phyloP scores from a whole-genome alignment of 1,140 invertebrate genomes.

The Bombus balteatus region DNA sequence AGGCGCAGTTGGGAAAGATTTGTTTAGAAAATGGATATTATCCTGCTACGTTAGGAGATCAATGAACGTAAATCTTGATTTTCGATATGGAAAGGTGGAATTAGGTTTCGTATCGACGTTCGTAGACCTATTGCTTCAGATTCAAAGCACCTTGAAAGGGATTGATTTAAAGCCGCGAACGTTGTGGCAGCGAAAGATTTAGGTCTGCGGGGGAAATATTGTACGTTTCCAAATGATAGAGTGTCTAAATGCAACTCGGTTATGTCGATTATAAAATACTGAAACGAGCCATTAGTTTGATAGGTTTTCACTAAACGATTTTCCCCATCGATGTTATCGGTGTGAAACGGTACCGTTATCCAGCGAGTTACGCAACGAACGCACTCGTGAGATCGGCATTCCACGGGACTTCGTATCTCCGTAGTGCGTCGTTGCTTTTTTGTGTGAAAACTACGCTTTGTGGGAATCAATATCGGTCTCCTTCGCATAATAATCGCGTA shows the following conservation, averaged over 20 bases:
- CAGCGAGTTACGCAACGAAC: slow-evolving; percentile 24
- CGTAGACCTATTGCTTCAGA: no score
- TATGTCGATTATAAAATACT: not conserved
- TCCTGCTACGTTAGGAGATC: not conserved
- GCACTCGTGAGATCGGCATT: slow-evolving; percentile 28
- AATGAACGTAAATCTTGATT: slow-evolving; percentile 3
- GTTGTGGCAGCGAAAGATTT: not conserved
- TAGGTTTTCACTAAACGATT: slow-evolving; percentile 9
- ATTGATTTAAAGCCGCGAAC: not conserved
- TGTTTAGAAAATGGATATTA: not conserved
- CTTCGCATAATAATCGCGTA: not conserved
- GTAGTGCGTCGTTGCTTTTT: not conserved
- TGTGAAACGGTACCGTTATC: slow-evolving; percentile 38
- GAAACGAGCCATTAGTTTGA: not conserved
- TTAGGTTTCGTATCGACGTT: not conserved
- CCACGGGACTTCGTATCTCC: not conserved
- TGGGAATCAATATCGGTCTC: slow-evolving; percentile 9
- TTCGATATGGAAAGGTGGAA: not conserved
- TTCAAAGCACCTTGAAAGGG: not conserved
- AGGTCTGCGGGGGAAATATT: not conserved
- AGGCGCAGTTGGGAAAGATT: not conserved
- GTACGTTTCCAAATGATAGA: not conserved
- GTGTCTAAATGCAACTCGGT: not conserved
- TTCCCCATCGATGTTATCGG: slow-evolving; percentile 37
- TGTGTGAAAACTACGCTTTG: not conserved